These are phyloP conservation scores for Microctenopoma stevenorrisi DNA, from an alignment of 2,797 vertebrate species.

Conservation along the genomic window DNA sequence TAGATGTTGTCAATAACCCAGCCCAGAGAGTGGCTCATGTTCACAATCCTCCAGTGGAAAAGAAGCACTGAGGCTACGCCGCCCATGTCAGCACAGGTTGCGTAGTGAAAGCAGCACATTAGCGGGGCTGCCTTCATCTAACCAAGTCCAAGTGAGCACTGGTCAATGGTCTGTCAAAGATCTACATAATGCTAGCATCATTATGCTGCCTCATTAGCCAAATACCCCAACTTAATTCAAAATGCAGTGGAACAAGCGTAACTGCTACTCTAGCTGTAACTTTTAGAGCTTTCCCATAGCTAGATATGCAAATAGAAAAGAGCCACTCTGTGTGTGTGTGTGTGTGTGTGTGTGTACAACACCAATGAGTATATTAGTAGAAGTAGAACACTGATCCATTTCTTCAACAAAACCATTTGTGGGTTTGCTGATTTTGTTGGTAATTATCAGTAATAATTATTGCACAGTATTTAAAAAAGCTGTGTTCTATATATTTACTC, in stretches of 20 bases:
- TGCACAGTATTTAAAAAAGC: too few species aligned
- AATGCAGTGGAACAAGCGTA: slow-evolving; percentile 4
- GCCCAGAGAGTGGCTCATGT: not conserved
- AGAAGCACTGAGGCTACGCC: not conserved
- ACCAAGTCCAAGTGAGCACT: not conserved
- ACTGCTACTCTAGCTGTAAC: not conserved
- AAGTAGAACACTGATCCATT: too few species aligned
- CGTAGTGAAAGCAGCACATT: not conserved
- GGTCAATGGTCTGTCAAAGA: not conserved
- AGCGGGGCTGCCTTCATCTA: not conserved
- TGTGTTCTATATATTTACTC: too few species aligned
- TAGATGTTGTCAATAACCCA: not conserved
- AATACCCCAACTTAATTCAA: not conserved
- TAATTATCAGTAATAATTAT: too few species aligned
- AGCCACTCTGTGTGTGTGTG: too few species aligned
- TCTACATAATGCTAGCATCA: not conserved
- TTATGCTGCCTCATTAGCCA: not conserved
- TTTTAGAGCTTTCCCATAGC: not conserved
- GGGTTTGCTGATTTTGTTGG: too few species aligned
- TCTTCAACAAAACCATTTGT: too few species aligned
- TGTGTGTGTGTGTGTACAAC: too few species aligned
- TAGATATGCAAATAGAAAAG: not conserved
- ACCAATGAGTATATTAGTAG: too few species aligned
- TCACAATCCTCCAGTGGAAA: slow-evolving; percentile 1
- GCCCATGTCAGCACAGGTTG: not conserved